These are phyloP conservation scores for Lepisosteus oculatus DNA, from an alignment of 2,113 vertebrate genomes.

Conservation along the genomic window DNA sequence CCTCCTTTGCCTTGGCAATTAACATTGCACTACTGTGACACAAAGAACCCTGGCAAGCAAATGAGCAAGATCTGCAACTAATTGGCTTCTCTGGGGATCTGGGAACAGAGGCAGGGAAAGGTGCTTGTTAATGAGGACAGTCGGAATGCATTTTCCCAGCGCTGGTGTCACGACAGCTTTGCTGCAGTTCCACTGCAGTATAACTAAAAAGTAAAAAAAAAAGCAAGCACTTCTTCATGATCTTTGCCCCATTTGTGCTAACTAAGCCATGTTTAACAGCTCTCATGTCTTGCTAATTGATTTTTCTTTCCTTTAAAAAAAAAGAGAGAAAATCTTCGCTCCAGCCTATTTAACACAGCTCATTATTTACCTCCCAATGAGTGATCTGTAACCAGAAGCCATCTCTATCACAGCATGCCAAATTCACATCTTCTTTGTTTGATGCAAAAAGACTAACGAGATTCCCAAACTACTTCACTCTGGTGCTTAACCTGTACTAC, in stretches of 20 bases:
- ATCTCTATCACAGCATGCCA: too few relatives aligned
- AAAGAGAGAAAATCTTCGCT: background rate
- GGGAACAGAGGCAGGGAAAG: constrained; percentile 19
- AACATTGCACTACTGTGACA: constrained; percentile 1
- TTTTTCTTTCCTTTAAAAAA: constrained; percentile 5
- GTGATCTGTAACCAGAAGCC: too few relatives aligned
- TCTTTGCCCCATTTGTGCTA: constrained; percentile 22
- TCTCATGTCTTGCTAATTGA: constrained; percentile 13
- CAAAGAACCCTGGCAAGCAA: constrained; percentile 17
- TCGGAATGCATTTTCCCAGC: background rate
- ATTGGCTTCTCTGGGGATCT: constrained; percentile 33
- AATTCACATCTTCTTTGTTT: too few relatives aligned
- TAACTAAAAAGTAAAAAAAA: too few relatives aligned
- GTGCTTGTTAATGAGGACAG: constrained; percentile 30
- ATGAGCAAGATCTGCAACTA: constrained; percentile 25
- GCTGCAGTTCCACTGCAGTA: too few relatives aligned
- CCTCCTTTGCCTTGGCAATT: constrained; percentile 18
- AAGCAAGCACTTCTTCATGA: background rate
- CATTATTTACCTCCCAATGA: background rate
- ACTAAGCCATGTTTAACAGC: constrained; percentile 23
- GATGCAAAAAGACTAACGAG: too few relatives aligned
- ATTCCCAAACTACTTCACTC: too few relatives aligned
- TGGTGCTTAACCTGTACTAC: too few relatives aligned
- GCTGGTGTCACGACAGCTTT: background rate
- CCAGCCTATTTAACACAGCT: background rate